Base-by-base conservation (phyloP, 2,888 invertebrate species). In the Scaptomyza flava region DNA sequence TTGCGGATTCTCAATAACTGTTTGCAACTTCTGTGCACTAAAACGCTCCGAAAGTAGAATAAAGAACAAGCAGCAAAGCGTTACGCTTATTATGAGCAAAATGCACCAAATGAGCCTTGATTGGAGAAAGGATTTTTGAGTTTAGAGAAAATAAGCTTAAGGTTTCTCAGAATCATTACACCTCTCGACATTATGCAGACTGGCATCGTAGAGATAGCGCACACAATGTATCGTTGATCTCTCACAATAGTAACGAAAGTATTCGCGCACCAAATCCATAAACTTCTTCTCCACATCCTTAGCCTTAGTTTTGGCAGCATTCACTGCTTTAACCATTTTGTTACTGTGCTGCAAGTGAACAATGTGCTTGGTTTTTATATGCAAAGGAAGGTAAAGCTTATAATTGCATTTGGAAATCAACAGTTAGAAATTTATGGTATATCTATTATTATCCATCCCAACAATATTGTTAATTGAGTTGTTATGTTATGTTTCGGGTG, bases 1-100 rank as follows among this genome's bases (percentile, higher is more conserved):
- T 53, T 91, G 91, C 0, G 91, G 89, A 68, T 91, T 84, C 48
- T 91, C 90, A 31, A 92, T 90, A 2, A 91, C 91, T 0, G 91
- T 92, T 38, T 90, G 80, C 11, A 91, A 56, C n/a, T 89, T 81
- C 54, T 89, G 84, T 1, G 81, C 71, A 6, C 77, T 83, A 54
- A 79, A 91, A 7, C 89, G 85, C 12, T 89, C 75, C 3, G 90
- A 79, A 2, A 91, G 72, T 3, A 87, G 43, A 7, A 87, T 20
- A 27, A 86, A 90, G 0, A 87, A 82, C 7, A 71, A 68, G 8
- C 81, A 69, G 9, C 90, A 90, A 0, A 89, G 53, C 3, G 68
- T 69, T 3, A 90, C 54, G 43, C 91, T 89, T 3, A 75, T 48
- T 8, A 88, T 54, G 2, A 91, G 85, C 46, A 91, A 68, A 7